Conservation (phyloP, 1,140 invertebrate species). For the Pomacea maculata region DNA sequence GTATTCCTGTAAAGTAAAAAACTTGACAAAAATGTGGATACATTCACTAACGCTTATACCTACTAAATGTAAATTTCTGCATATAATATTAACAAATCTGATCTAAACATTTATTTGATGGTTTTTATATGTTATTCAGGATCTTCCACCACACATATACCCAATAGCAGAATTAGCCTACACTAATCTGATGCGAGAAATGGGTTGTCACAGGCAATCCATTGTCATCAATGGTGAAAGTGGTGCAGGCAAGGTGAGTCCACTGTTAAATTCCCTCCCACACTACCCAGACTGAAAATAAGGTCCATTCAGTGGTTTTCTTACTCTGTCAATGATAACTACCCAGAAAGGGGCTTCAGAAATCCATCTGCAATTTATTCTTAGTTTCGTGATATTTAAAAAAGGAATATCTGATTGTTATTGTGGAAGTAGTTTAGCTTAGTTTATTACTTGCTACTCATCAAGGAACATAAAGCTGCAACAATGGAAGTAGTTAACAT, state of each 20-base stretch:
- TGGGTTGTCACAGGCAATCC: slow-evolving; percentile 82
- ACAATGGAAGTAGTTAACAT: too few species aligned
- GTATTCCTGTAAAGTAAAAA: too few species aligned
- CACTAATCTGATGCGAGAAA: slow-evolving; percentile 84
- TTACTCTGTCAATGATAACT: background rate
- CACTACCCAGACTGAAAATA: background rate
- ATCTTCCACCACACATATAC: slow-evolving; percentile 96
- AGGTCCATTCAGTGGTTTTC: background rate
- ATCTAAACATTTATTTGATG: slow-evolving; percentile 5
- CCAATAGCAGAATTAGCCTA: slow-evolving; percentile 95
- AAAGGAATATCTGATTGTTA: too few species aligned
- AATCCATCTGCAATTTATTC: background rate
- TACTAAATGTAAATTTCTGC: too few species aligned
- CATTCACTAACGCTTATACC: too few species aligned
- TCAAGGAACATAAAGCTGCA: too few species aligned
- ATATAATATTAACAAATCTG: background rate
- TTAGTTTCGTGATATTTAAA: too few species aligned
- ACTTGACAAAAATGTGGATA: too few species aligned
- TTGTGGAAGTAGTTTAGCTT: too few species aligned
- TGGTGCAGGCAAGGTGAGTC: slow-evolving; percentile 84
- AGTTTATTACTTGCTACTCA: too few species aligned
- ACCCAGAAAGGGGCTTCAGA: too few species aligned
- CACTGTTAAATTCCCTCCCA: too few species aligned
- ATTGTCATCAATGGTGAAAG: slow-evolving; percentile 97
- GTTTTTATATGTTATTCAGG: slow-evolving; percentile 57